Base-by-base conservation (phyloP, 2,888 invertebrate genomes). In the Tortricodes alternella region DNA sequence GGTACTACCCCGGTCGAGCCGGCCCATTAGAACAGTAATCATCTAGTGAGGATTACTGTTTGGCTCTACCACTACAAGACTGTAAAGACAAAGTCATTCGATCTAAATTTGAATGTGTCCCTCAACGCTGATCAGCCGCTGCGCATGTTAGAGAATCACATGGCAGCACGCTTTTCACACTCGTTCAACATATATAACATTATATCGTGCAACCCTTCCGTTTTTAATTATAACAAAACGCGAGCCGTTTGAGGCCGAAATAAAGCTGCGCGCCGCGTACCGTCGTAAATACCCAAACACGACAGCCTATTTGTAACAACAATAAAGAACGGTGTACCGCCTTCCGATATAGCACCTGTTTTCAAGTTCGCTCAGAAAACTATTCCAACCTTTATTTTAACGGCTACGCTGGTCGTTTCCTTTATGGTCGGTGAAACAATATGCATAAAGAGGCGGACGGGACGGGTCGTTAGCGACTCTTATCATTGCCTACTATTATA, bases 231-330 rank as follows among this genome's bases (percentile, higher is more conserved):
- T 23, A 39, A 23, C 29, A 41, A 8, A 3, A 39, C 32, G 32
- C 4, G 27, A 35, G 13, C 35, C 27, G 19, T 35, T 39, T 29
- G n/a, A 2, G n/a, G 29, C 39, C 29, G 48, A 41, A 41, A 55
- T 23, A 18, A 49, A 41, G 19, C 24, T 27, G 8, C 41, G 21
- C 46, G 19, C 46, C 38, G 24, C 8, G 16, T 38, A 35, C 2
- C 3, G 21, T 15, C 21, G 29, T 37, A 16, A 41, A 35, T 48
- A 41, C 19, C 8, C 15, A 9, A 51, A 46, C 38, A 39, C 24
- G 39, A 24, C 41, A 48, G 34, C 48, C 19, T 49, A 55, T 48
- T 55, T 55, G 48, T 49, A 35, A 41, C 41, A 19, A 46, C 55
- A 35, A 53, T n/a, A 53, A 53, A 53, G 48, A 19, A 13, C 34